Base-by-base conservation (phyloP, 2,113 vertebrate genomes). In the Mobula birostris region DNA sequence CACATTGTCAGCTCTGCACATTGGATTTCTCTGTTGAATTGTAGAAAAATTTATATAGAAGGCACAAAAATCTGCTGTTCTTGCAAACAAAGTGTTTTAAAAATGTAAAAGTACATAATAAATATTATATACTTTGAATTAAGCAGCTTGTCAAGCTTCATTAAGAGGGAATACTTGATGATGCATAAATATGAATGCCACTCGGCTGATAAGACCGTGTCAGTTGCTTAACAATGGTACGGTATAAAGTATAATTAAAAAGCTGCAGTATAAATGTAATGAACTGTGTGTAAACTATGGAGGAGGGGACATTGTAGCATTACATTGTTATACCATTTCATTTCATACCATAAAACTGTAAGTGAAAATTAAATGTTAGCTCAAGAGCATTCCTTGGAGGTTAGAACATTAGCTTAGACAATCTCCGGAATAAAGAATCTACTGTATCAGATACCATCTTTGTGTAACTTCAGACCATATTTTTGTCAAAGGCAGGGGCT, bases 231-330 rank as follows among this genome's bases (percentile, higher is more conserved):
- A 93, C 91, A 93, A 93, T 93, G 70, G 68, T 74, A 56, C n/a
- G 40, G 91, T 74, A 76, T 93, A 93, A 93, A 93, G 68, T 93
- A 93, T 93, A 93, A 93, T 93, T 93, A 93, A 93, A 93, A 93
- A 56, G 68, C 91, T 72, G 70, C 91, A 74, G 70, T 93, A 56
- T 93, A 93, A 92, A 93, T 93, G 91, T 93, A 93, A 93, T 93
- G 91, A 93, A 93, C 68, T 93, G 91, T 74, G 91, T 93, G 70
- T 93, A 93, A 93, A 93, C 91, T 76, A 93, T 56, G 91, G 91
- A 93, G 91, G 91, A 93, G 91, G 91, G 91, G 70, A 70, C 40
- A 24, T 93, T 74, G 24, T 93, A 70, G 91, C 36, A 93, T 93
- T 76, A 74, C 91, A 93, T 74, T 93, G 91, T 93, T 93, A 93